phyloP scores from a whole-genome alignment of 1,140 invertebrate species.

The Platyscapa corneri region DNA sequence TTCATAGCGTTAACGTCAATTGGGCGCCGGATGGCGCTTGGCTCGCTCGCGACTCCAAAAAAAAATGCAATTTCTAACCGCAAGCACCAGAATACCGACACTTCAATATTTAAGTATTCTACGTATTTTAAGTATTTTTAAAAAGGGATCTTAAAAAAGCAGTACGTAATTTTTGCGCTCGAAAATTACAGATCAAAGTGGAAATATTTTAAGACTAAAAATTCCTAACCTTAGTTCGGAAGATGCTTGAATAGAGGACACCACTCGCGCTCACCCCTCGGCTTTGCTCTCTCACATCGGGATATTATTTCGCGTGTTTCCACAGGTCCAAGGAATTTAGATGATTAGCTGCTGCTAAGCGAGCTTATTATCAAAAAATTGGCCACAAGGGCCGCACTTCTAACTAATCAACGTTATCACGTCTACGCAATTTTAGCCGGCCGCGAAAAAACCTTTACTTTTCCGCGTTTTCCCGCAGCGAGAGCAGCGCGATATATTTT shows the following conservation, averaged over 20 bases:
- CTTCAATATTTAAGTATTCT: background rate
- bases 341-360: background rate
- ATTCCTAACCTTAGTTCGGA: slow-evolving; percentile 61
- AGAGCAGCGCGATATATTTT: slow-evolving; percentile 40
- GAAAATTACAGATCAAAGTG: no score
- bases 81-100: slow-evolving; percentile 48
- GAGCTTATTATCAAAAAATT: background rate
- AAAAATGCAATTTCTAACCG: slow-evolving; percentile 64
- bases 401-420: background rate
- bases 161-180: background rate
- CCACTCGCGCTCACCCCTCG: slow-evolving; percentile 58
- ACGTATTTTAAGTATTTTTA: no score
- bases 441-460: slow-evolving; percentile 26
- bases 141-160: background rate
- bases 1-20: slow-evolving; percentile 50
- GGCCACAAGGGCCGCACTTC: slow-evolving; percentile 14
- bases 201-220: background rate
- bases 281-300: slow-evolving; percentile 18
- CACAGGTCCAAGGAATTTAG: background rate
- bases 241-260: slow-evolving; percentile 63
- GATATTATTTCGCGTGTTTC: slow-evolving; percentile 22
- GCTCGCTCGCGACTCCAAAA: slow-evolving; percentile 55
- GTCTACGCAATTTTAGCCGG: slow-evolving; percentile 10
- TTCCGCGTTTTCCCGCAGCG: slow-evolving; percentile 36
- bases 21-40: slow-evolving; percentile 64